A percentile compares a stretch with the other conserved stretches of the same genome.
Conservation (phyloP, 92 coral and sea anemone genomes). For the Umimayanthus chanpuru region DNA sequence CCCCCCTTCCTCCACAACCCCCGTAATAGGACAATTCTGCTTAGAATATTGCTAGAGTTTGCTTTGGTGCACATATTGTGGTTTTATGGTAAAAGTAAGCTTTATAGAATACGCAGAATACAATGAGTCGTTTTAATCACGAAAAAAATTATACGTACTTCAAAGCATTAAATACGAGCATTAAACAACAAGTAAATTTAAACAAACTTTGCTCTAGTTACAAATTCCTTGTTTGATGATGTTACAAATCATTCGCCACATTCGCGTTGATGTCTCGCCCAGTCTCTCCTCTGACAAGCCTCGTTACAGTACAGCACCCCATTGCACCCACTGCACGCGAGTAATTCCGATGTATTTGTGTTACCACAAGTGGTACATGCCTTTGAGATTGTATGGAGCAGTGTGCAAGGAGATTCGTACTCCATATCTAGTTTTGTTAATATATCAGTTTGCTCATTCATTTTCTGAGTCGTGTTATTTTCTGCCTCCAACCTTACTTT, state of each 20-base stretch:
- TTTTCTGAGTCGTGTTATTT: neutral
- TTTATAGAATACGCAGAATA: too few relatives aligned
- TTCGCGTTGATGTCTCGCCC: constrained; percentile 41
- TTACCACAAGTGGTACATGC: constrained; percentile 20
- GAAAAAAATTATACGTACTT: too few relatives aligned
- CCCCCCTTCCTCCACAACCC: too few relatives aligned
- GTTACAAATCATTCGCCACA: constrained; percentile 19
- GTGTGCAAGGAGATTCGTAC: neutral
- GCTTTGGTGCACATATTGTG: too few relatives aligned
- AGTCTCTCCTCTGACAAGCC: constrained; percentile 55
- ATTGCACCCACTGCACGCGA: constrained; percentile 49
- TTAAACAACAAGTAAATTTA: neutral
- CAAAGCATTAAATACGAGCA: neutral
- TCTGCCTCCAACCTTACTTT: neutral
- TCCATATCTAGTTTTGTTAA: neutral
- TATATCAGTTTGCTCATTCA: neutral
- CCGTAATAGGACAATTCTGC: too few relatives aligned
- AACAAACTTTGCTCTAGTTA: neutral
- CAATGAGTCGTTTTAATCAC: too few relatives aligned
- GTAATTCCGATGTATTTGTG: constrained; percentile 12
- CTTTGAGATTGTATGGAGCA: neutral
- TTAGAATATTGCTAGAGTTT: too few relatives aligned
- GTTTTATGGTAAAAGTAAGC: too few relatives aligned
- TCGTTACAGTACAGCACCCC: constrained; percentile 54
- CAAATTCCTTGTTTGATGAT: neutral